phyloP scores from a whole-genome alignment of 2,113 vertebrate species.

The Scortum barcoo region DNA sequence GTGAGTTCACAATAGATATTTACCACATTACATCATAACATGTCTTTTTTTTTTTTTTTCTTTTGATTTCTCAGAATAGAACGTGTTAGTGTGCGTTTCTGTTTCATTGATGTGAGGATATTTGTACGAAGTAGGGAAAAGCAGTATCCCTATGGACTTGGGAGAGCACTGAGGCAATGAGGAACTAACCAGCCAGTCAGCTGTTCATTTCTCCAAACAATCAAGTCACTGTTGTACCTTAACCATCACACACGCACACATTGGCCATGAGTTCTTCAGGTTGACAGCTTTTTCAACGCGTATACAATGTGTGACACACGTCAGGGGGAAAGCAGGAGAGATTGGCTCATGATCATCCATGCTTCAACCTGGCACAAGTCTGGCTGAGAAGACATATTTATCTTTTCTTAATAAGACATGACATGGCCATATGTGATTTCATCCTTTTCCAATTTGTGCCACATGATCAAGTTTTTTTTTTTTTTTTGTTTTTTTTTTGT shows the following conservation, averaged over 20 bases:
- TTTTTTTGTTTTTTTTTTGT: neutral
- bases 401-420: slow-evolving; percentile 50
- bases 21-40: slow-evolving; percentile 52
- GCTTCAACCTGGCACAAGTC: slow-evolving; percentile 22
- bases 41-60: slow-evolving; percentile 24
- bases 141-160: slow-evolving; percentile 40
- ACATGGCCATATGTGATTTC: slow-evolving; percentile 46
- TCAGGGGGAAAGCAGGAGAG: slow-evolving; percentile 21
- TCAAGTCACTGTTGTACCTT: slow-evolving; percentile 74
- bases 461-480: slow-evolving; percentile 55
- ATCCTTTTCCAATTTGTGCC: slow-evolving; percentile 57
- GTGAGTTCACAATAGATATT: slow-evolving; percentile 47
- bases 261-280: slow-evolving; percentile 27
- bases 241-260: slow-evolving; percentile 40
- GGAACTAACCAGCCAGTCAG: slow-evolving; percentile 59
- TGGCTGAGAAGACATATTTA: slow-evolving; percentile 61
- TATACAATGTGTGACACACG: slow-evolving; percentile 23
- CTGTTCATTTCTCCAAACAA: slow-evolving; percentile 60
- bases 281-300: slow-evolving; percentile 20
- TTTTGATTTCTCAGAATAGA: slow-evolving; percentile 39
- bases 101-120: slow-evolving; percentile 52
- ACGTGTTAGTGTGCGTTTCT: slow-evolving; percentile 51
- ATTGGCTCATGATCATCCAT: slow-evolving; percentile 8
- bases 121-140: slow-evolving; percentile 36
- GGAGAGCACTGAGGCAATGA: slow-evolving; percentile 61